Base-by-base conservation (phyloP, 1,140 invertebrate species). In the Drosophila kohkoa region DNA sequence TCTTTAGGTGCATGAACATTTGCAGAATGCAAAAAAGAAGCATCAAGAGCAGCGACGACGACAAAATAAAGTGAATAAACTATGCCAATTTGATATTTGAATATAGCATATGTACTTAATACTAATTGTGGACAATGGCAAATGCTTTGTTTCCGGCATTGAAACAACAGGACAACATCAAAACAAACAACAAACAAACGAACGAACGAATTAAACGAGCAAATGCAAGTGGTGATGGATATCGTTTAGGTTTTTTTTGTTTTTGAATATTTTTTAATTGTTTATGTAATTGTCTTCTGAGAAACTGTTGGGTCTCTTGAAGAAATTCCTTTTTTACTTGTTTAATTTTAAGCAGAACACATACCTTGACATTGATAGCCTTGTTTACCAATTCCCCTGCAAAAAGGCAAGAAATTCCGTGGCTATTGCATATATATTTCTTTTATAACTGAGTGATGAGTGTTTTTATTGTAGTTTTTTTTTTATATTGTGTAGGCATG, bases 331-430 rank as follows among this genome's bases (percentile, higher is more conserved):
- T 93, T 79, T 79, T 77, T 38, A 20, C 11, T 67, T 73, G 35
- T 81, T 81, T 59, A 81, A 75, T 89, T 88, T 81, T 64, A 89
- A 89, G 85, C 86, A 85, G 79, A 83, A 91, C 91, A 94, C 94
- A 95, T 96, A 99, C 98, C 98, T 98, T 99, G 99, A 95, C 99
- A 99, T 93, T 99, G 99, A 95, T 99, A 99, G 93, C 99, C 99
- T 95, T 99, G 99, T 94, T 99, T 99, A 92, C 98, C 92, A 92
- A 99, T 95, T 93, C 98, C 98, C 98, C 97, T 98, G 95, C 92
- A 95, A 96, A 94, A 96, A 94, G 92, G 95, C 94, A 95, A 95
- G 93, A 92, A 93, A 92, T 92, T 92, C 90, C 91, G 86, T 90
- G 81, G 82, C 90, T 90, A 90, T 91, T 92, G 89, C 90, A 86